These are phyloP conservation scores for Tenualosa ilisha DNA, from an alignment of 2,797 vertebrate genomes.

Conservation along the genomic window DNA sequence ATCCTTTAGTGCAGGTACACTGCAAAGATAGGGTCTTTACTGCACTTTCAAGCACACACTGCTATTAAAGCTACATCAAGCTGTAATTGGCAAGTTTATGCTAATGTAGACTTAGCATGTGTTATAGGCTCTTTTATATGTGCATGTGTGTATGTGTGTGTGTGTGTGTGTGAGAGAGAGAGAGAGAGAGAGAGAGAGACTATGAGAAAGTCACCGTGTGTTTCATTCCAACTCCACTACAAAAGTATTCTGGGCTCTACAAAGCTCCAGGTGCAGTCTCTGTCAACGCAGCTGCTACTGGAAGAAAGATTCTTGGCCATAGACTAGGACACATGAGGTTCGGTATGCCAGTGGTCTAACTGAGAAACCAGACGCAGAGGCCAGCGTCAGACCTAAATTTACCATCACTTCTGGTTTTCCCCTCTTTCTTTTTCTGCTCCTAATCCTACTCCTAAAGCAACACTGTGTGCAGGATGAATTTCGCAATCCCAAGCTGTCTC, in stretches of 20 bases:
- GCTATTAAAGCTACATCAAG: background rate
- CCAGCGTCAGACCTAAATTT: background rate
- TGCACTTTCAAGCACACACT: conserved; percentile 17
- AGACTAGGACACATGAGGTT: background rate
- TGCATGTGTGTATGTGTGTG: conserved; percentile 14
- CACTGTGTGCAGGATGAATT: background rate
- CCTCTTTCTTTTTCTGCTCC: background rate
- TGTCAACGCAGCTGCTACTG: background rate
- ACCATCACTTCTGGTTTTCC: background rate
- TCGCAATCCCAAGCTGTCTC: conserved; percentile 10
- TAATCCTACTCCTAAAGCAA: background rate
- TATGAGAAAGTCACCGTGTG: no score
- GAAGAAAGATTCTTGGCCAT: background rate
- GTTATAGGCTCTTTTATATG: background rate
- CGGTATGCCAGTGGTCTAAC: background rate
- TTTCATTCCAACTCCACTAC: background rate
- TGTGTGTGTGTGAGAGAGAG: background rate
- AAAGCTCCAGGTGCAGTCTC: background rate
- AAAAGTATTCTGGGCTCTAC: background rate
- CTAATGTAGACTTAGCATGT: background rate
- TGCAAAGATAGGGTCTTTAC: background rate
- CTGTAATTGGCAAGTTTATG: background rate
- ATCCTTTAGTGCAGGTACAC: conserved; percentile 55
- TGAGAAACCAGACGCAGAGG: background rate
- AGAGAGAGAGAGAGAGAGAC: no score